A percentile compares a stretch with the other conserved stretches of the same genome.
Evolutionary conservation across 2,113 vertebrate species (phyloP).

Genomic region (Triplophysa siluroides): DNA sequence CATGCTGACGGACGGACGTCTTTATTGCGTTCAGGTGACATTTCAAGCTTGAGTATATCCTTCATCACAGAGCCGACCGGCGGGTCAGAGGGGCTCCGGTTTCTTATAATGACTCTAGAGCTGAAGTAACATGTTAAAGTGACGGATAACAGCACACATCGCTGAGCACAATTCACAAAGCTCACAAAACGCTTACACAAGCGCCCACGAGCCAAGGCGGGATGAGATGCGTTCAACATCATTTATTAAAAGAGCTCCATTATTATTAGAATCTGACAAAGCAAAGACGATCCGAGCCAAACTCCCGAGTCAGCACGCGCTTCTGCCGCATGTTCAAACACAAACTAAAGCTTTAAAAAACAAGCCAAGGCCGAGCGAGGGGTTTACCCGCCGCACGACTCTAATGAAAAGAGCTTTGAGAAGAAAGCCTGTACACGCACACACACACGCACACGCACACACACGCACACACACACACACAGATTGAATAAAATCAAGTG

Average conservation of each 20-base stretch:
- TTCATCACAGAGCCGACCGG: not conserved
- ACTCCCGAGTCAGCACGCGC: not conserved
- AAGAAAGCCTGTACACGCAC: too few species aligned
- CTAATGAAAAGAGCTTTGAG: too few species aligned
- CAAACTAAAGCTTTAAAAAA: not conserved
- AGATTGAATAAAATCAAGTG: constrained; percentile 28
- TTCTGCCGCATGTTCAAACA: not conserved
- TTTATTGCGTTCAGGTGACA: too few species aligned
- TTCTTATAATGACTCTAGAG: not conserved
- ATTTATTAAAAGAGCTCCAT: not conserved
- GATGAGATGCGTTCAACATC: not conserved
- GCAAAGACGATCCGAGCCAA: not conserved
- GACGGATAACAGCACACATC: not conserved
- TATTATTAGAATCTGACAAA: not conserved
- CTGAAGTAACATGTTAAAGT: not conserved
- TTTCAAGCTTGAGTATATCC: too few species aligned
- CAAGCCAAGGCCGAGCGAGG: not conserved
- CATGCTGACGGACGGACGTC: too few species aligned
- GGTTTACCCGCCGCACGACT: not conserved
- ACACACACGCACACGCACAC: constrained; percentile 27
- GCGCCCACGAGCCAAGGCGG: not conserved
- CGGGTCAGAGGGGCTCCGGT: too few species aligned
- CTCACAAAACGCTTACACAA: not conserved
- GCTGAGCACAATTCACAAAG: not conserved
- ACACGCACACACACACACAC: constrained; percentile 5